Evolutionary conservation across 2,113 vertebrate genomes (phyloP), one percentile per base, ranked within the genome.

Genomic region (Pyrgilauda ruficollis): DNA sequence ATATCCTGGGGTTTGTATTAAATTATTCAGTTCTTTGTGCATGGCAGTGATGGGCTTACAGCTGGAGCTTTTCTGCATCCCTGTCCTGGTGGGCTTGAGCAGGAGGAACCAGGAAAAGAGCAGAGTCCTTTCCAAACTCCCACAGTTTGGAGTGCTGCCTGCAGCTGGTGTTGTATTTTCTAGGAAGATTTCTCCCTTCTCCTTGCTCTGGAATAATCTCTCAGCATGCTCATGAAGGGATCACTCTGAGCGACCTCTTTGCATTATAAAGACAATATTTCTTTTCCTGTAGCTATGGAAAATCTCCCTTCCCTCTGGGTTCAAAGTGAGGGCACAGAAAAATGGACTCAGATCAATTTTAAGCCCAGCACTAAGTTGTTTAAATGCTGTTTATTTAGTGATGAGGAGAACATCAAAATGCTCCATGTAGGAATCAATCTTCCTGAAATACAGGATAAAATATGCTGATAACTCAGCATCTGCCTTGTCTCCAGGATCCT

Each of bases 1-100:
- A 15, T 28, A 16, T 5, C 30, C 33, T 46, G 31, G 0, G 5
- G 9, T 53, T 68, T 19, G 3, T 24, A 6, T 13, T 0, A 13
- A 70, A 37, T 64, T 9, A 15, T 76, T 89, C 19, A 16, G 1
- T 20, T 23, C 14, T 13, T 20, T 1, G 3, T 24, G 21, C 2
- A 0, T 15, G 23, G 41, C 52, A 33, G 56, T 1, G 9, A 22
- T 33, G 21, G 50, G 8, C 3, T 81, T 62, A 17, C 11, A 80
- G 1, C 30, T 37, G 67, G 53, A n/a, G 11, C 23, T 44, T 55
- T 13, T 24, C 46, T 83, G 31, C 43, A 4, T 13, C 30, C 11
- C 0, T 24, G 5, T 37, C 62, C 35, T 39, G 70, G 5, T 66
- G 33, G 17, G 3, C 82, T 95, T 81, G n/a, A 56, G 22, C n/a